These are phyloP conservation scores for Phenganax stokvisi DNA, from an alignment of 92 coral and sea anemone species.

Conservation along the genomic window DNA sequence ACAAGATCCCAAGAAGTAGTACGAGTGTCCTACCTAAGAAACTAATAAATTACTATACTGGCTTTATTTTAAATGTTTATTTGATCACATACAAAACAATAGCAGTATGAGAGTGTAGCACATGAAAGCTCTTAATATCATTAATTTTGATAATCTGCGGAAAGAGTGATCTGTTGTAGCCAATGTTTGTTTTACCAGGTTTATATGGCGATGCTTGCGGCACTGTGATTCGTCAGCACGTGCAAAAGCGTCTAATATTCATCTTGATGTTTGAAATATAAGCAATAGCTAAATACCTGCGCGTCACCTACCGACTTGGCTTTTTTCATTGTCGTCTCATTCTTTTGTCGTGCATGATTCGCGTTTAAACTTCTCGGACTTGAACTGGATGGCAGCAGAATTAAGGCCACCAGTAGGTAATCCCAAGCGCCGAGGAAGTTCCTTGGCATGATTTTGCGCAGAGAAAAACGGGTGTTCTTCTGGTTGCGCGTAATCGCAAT, in stretches of 20 bases:
- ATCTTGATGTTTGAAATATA: background rate
- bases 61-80: too few species aligned
- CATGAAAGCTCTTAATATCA: too few species aligned
- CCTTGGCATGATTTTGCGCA: background rate
- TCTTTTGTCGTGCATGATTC: constrained; percentile 5
- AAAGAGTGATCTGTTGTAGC: too few species aligned
- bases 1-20: too few species aligned
- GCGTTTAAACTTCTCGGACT: constrained; percentile 8
- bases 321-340: background rate
- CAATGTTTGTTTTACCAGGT: too few species aligned
- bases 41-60: too few species aligned
- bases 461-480: background rate
- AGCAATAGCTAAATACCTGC: constrained; percentile 9
- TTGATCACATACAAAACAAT: too few species aligned
- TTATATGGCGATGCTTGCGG: background rate
- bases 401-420: background rate
- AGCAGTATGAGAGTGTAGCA: too few species aligned
- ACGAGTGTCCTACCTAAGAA: too few species aligned
- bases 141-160: too few species aligned
- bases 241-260: background rate
- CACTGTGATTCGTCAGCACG: background rate
- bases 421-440: constrained; percentile 9
- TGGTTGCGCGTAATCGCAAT: background rate
- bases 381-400: constrained; percentile 13
- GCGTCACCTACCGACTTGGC: constrained; percentile 25